Evolutionary conservation across 2,888 invertebrate species (phyloP), one percentile per base, ranked within the genome.

Genomic region (Stenolophus ochropezus): DNA sequence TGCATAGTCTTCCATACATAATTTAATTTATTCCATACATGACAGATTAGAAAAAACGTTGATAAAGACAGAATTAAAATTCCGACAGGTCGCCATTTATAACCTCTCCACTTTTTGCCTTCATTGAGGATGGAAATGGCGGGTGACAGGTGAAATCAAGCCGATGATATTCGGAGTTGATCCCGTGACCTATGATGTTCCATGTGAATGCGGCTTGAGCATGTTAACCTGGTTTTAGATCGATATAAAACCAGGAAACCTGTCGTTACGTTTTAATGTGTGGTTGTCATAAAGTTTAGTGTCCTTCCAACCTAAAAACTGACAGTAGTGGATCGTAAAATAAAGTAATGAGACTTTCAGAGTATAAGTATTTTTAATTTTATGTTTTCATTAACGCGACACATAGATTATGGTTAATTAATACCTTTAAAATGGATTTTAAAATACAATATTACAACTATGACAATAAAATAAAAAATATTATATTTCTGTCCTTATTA

Each of bases 231-330:
- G 25, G 61, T 61, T 61, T 61, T 25, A 61, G 25, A 25, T 61
- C 61, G 61, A 61, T 61, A 61, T 61, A 61, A 61, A 61, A 61
- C 21, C 25, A 3, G 1, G 25, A 25, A 21, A 61, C 23, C 61
- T 61, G 61, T 61, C 61, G 61, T 61, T 61, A 61, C 61, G 8
- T 61, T 61, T 61, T 61, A 61, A 61, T 61, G 25, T 61, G 23
- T 61, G 61, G 61, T 61, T 61, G 61, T 61, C 61, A 25, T 61
- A 61, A 61, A 61, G n/a, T 61, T 61, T 23, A 61, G 5, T 61
- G 61, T 25, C 6, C 14, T 25, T 23, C 23, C 25, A 23, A 25
- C 61, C 23, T 61, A 61, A 61, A 61, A 61, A 61, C 61, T 61
- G 61, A 61, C 61, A 61, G 56, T 61, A 23, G 61, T n/a, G n/a